Conservation (phyloP, 2,888 invertebrate species). For the Siphlonurus alternatus region DNA sequence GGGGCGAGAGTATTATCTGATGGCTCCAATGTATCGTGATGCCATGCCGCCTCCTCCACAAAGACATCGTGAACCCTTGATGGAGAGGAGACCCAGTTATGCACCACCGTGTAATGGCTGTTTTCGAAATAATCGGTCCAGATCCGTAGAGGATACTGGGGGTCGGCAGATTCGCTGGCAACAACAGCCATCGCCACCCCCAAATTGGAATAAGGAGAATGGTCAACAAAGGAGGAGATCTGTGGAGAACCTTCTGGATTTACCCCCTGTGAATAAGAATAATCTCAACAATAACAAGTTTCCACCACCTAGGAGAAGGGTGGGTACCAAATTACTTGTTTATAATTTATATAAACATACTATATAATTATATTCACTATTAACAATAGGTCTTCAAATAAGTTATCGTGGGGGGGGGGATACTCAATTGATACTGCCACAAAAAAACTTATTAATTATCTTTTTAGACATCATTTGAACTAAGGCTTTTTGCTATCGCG, state of each 20-base stretch:
- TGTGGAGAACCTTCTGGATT: background rate
- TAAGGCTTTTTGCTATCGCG: no score
- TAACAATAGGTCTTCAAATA: no score
- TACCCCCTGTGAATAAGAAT: background rate
- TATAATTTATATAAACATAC: background rate
- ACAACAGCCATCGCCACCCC: conserved; percentile 20
- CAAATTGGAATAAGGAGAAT: conserved; percentile 6
- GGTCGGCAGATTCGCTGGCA: background rate
- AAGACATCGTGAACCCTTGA: background rate
- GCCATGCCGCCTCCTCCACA: conserved; percentile 38
- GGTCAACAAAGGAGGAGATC: background rate
- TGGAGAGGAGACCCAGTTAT: background rate
- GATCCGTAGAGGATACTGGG: background rate
- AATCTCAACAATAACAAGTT: background rate
- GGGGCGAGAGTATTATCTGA: conserved; percentile 39
- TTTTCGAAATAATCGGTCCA: background rate
- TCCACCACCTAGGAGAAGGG: conserved; percentile 1
- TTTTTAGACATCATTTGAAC: no score
- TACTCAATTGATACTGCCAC: no score
- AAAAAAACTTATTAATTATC: no score
- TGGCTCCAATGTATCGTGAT: conserved; percentile 49
- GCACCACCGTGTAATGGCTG: background rate
- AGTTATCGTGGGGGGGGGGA: no score
- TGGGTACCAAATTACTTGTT: background rate
- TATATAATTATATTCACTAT: no score